Base-by-base conservation (phyloP, 2,888 invertebrate genomes). In the Oasisia sp. region DNA sequence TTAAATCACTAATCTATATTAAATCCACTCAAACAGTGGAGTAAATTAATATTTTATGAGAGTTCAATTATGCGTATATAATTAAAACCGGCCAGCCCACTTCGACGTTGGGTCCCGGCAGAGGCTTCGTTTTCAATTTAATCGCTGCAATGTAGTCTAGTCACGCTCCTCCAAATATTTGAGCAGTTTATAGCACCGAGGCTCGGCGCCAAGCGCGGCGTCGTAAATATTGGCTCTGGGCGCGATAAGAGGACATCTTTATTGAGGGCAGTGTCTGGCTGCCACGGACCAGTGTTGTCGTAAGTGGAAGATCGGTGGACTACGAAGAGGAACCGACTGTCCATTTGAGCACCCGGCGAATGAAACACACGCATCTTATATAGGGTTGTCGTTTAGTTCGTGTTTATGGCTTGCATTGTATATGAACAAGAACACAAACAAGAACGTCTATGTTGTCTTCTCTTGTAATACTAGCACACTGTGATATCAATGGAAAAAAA, bases 231-330 rank as follows among this genome's bases (percentile, higher is more conserved):
- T 74, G 74, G 74, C 27, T 74, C 74, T 74, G 74, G 27, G 27
- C 74, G 74, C 74, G 74, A 74, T 74, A 74, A 74, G 27, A 74
- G n/a, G n/a, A 74, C 27, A 74, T 74, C 74, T 74, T 74, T 74
- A 74, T 74, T 74, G 74, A 74, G 27, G 74, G 74, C 74, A 7
- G 74, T 5, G 74, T 74, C 74, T 19, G 74, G 7, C 74, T 74
- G 74, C 27, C 74, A n/a, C 27, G 27, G 74, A 27, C 27, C 74
- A 27, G 74, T n/a, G 74, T 74, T n/a, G n/a, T 27, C 27, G 74
- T 74, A 7, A 27, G 74, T n/a, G 7, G 27, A 74, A 74, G 74
- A 27, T 74, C 74, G 27, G 27, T 7, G 74, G n/a, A n/a, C 14
- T 7, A 74, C 74, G 74, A 74, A 27, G n/a, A 19, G 7, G 27